A percentile compares a stretch with the other conserved stretches of the same genome.
Conservation (phyloP, 2,797 vertebrate species). For the Tragelaphus eurycerus region DNA sequence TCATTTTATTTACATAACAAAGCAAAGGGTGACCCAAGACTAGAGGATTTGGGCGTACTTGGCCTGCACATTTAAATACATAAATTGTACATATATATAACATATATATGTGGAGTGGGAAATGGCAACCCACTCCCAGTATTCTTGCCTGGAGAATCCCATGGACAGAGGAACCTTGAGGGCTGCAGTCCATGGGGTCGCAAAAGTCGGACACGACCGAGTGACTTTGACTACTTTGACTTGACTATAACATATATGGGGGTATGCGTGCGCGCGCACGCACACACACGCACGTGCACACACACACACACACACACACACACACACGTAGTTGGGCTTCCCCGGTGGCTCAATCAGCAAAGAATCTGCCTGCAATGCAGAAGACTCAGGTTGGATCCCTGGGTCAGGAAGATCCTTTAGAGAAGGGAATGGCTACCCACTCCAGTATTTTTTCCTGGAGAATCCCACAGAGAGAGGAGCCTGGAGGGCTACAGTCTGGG, state of each 20-base stretch:
- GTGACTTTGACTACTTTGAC: too few species aligned
- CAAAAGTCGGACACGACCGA: too few species aligned
- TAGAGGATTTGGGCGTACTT: background rate
- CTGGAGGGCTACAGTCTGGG: background rate
- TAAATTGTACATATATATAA: background rate
- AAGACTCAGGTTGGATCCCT: background rate
- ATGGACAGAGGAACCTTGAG: too few species aligned
- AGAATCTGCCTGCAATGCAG: background rate
- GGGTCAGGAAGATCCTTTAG: background rate
- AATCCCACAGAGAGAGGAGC: background rate
- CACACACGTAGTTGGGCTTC: background rate
- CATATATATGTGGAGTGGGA: too few species aligned
- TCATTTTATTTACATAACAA: background rate
- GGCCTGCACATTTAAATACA: background rate
- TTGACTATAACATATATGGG: too few species aligned
- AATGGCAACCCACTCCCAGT: too few species aligned
- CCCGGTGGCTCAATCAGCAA: background rate
- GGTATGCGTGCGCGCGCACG: rapidly evolving
- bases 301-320: too few species aligned
- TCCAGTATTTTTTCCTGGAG: background rate
- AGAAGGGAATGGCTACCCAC: background rate
- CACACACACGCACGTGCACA: too few species aligned
- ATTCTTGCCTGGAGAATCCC: too few species aligned
- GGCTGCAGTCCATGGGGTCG: too few species aligned
- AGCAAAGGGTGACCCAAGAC: background rate